Base-by-base conservation (phyloP, 2,113 vertebrate species). In the Pimephales promelas region DNA sequence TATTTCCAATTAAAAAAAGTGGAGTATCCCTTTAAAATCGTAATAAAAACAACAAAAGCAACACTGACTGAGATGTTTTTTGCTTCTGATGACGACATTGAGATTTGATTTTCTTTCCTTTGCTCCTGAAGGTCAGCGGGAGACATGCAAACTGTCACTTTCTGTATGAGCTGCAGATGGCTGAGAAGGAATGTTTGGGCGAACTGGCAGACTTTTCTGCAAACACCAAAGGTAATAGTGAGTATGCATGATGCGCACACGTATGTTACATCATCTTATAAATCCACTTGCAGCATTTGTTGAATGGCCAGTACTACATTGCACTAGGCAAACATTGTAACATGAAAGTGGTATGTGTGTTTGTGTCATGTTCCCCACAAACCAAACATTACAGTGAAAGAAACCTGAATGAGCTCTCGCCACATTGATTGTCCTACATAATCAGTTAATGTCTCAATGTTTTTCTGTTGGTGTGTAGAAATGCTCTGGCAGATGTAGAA, bases 131-230 rank as follows among this genome's bases (percentile, higher is more conserved):
- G 93, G 90, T 89, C 70, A 74, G 82, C 20, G 93, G 88, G 64
- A 91, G 83, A 83, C 90, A 93, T 84, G 85, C 93, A 24, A 84
- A 47, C 73, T 94, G 94, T 84, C 91, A 91, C 84, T 91, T 94
- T 64, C 9, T 87, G 16, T 94, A 91, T 91, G 94, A 94, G 86
- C 86, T 94, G 81, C 83, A 93, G 89, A 84, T 80, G 71, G 90
- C 91, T 14, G 66, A 83, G 79, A 84, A 26, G n/a, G 90, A 93
- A 59, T 94, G 94, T 83, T 24, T 66, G 26, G 84, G 62, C 2
- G 76, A 70, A 3, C 90, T 94, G 70, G 61, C 89, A 66, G 36
- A 36, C 0, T 64, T 61, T 7, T n/a, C 6, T 0, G 34, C 61
- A 3, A 2, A 34, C 0, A 16, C 5, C 16, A 26, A 84, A 90